Base-by-base conservation (phyloP, 2,797 vertebrate genomes). In the Lepidocolaptes lacrymiger region DNA sequence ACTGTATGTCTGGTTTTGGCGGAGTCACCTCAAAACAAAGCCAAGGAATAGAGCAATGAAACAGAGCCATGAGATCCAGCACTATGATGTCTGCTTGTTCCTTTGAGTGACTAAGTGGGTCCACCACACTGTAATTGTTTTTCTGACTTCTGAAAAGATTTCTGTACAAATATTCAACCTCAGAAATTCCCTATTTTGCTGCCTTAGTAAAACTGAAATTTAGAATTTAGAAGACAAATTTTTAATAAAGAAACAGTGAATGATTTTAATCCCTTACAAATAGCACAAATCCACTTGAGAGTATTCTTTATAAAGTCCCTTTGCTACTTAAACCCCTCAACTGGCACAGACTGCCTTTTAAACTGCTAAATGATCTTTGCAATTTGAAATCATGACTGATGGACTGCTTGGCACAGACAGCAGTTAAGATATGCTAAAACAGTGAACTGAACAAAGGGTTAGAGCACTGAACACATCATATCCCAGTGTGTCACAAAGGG, bases 241-340 rank as follows among this genome's bases (percentile, higher is more conserved):
- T 94, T 72, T 87, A 78, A 58, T 55, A 81, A 58, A 67, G 76
- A 58, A 82, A 61, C 20, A 76, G 36, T 72, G 61, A 88, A 88
- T 87, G 3, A 37, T 71, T 88, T 73, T 64, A 91, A 93, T 95
- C 90, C 88, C 85, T 90, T 86, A 82, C 79, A 93, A 94, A 86
- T 10, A 82, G 62, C 44, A 74, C 36, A 95, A 88, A 93, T 62
- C 78, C 91, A 75, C 59, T 64, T 80, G 59, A 86, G 74, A 69
- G 36, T 26, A 34, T 14, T 85, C 62, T 88, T 91, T 66, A 19
- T 20, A 46, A 96, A 91, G 62, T 39, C 51, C 32, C 64, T 91
- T 91, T 90, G 87, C 71, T 89, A 95, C 59, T 82, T 66, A 81
- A 93, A 95, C 30, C 37, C 56, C 43, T 91, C 64, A 48, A 46